A percentile compares a stretch with the other conserved stretches of the same genome.
Conservation (phyloP, 2,113 vertebrate genomes). For the Hystrix brachyura region DNA sequence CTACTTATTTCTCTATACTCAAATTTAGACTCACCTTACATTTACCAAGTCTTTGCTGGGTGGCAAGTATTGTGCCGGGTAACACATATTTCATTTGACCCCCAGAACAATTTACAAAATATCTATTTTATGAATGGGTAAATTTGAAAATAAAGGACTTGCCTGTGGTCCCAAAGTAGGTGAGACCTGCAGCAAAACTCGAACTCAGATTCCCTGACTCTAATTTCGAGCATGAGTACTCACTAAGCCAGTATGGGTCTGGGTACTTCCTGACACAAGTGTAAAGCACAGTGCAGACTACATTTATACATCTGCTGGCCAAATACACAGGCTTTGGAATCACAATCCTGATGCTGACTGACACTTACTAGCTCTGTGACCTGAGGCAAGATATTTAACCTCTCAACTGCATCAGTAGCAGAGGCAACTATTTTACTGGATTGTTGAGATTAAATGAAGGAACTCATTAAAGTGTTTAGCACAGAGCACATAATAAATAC, state of each 20-base stretch:
- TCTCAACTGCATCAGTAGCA: not conserved
- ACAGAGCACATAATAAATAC: not conserved
- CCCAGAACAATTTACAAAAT: conserved; percentile 22
- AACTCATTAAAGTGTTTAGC: not conserved
- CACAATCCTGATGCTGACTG: not conserved
- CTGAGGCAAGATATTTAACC: not conserved
- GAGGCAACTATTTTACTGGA: not conserved
- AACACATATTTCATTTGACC: not conserved
- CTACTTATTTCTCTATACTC: not conserved
- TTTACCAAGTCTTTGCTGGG: not conserved
- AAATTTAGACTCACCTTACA: not conserved
- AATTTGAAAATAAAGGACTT: not conserved
- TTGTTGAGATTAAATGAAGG: not conserved
- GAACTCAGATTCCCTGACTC: not conserved
- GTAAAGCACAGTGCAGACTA: not conserved
- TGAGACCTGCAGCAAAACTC: not conserved
- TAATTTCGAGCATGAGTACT: not conserved
- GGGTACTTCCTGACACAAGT: not conserved
- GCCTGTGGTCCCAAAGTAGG: not conserved
- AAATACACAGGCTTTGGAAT: not conserved
- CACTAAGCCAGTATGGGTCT: not conserved
- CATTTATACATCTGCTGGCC: not conserved
- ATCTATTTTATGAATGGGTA: not conserved
- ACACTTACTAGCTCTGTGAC: not conserved
- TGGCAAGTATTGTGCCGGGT: not conserved